phyloP scores from a whole-genome alignment of 2,888 invertebrate species.

The Eupelmus urozonus region DNA sequence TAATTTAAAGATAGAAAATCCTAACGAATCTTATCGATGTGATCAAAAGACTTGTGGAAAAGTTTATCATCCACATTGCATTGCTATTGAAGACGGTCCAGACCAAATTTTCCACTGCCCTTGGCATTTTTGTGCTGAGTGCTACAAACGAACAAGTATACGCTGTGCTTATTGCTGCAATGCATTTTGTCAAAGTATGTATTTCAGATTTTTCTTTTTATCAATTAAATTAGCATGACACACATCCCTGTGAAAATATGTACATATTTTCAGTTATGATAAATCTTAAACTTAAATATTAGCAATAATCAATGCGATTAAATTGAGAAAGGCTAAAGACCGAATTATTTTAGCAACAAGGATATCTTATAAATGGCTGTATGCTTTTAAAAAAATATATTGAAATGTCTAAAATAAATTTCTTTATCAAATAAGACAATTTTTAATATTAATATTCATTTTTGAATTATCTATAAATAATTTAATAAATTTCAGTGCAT shows the following conservation, averaged over 20 bases:
- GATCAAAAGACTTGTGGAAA: conserved; percentile 70
- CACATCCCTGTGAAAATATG: too few species aligned
- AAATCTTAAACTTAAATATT: too few species aligned
- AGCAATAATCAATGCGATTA: too few species aligned
- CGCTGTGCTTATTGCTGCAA: conserved; percentile 72
- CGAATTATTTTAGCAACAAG: too few species aligned
- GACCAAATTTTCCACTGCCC: conserved; percentile 71
- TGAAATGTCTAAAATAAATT: not conserved
- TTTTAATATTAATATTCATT: not conserved
- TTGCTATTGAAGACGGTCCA: conserved; percentile 63
- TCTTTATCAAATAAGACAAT: not conserved
- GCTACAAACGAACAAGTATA: conserved; percentile 68
- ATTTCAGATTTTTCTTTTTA: too few species aligned
- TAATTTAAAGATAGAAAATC: conserved; percentile 64
- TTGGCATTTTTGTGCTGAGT: conserved; percentile 72
- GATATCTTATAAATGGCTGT: too few species aligned
- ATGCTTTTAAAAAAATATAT: too few species aligned
- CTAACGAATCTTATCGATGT: conserved; percentile 65
- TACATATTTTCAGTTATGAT: too few species aligned
- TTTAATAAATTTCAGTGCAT: conserved; percentile 65
- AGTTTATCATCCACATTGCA: conserved; percentile 69
- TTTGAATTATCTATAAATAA: not conserved
- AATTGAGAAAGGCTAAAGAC: too few species aligned
- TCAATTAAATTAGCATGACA: too few species aligned
- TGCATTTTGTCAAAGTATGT: conserved; percentile 73